Percentiles rank a stretch among this genome's conserved stretches.
phyloP scores from a whole-genome alignment of 2,797 vertebrate genomes.

The Pseudochaenichthys georgianus region DNA sequence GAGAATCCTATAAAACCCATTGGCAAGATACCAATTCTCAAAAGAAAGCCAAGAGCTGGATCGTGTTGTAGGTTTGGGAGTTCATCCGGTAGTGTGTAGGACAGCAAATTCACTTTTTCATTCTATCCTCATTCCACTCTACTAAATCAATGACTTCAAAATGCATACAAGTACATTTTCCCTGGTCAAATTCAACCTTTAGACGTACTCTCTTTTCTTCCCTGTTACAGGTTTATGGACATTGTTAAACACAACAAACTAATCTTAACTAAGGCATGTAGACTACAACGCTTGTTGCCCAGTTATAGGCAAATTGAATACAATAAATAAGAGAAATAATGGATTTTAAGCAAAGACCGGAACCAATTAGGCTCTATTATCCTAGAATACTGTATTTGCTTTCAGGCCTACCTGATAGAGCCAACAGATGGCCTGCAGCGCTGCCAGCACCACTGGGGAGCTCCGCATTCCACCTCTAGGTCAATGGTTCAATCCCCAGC shows the following conservation, averaged over 20 bases:
- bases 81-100: conserved; percentile 10
- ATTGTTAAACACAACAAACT: not conserved
- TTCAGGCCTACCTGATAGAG: conserved; percentile 9
- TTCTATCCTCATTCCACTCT: not conserved
- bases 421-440: conserved; percentile 50
- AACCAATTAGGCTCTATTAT: not conserved
- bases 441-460: conserved; percentile 22
- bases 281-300: not conserved
- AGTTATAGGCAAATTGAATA: not conserved
- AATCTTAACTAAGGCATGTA: not conserved
- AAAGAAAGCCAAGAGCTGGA: conserved; percentile 6
- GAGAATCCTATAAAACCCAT: conserved; percentile 46
- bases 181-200: too few relatives aligned
- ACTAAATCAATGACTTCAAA: not conserved
- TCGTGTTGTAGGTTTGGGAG: conserved; percentile 10
- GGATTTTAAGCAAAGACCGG: not conserved
- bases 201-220: not conserved
- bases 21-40: conserved; percentile 44
- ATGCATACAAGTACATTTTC: not conserved
- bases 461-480: conserved; percentile 51
- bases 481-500: conserved; percentile 61
- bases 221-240: not conserved
- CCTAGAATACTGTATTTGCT: not conserved
- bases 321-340: not conserved
- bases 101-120: conserved; percentile 10